phyloP scores from a whole-genome alignment of 2,888 invertebrate genomes.

The Eulithis prunata region DNA sequence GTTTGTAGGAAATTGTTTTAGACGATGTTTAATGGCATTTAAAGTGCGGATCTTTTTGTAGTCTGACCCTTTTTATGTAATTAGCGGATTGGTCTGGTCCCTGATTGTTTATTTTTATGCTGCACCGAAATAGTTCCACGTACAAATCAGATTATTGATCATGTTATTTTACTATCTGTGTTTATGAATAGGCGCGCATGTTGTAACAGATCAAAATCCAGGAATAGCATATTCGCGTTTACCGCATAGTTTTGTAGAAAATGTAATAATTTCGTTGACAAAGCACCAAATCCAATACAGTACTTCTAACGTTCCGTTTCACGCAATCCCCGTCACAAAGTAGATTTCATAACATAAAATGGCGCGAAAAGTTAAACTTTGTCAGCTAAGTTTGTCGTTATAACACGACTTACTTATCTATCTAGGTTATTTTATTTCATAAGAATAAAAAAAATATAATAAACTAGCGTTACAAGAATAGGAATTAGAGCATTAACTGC shows the following conservation, averaged over 20 bases:
- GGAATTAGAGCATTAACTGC: no score
- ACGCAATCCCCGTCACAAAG: constrained; percentile 28
- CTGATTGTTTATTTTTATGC: constrained; percentile 71
- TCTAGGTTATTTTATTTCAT: no score
- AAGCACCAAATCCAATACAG: constrained; percentile 30
- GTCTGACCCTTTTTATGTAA: constrained; percentile 59
- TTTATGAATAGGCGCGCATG: constrained; percentile 52
- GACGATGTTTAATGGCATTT: constrained; percentile 76
- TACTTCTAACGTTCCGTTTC: constrained; percentile 53
- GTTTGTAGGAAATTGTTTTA: constrained; percentile 67
- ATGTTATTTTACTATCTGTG: constrained; percentile 35
- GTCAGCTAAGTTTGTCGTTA: no score
- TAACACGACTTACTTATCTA: no score
- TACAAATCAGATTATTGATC: constrained; percentile 56
- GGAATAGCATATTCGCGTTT: constrained; percentile 51
- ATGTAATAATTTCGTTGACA: constrained; percentile 19
- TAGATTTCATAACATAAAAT: neutral
- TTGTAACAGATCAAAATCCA: constrained; percentile 50
- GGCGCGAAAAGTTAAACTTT: neutral
- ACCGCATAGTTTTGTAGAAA: constrained; percentile 35
- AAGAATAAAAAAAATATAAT: no score
- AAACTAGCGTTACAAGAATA: no score
- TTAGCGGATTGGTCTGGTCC: constrained; percentile 50
- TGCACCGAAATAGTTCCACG: constrained; percentile 55
- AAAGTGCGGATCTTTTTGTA: constrained; percentile 70